Percentiles rank a stretch among this genome's conserved stretches.
These are phyloP conservation scores for Pyrrhura leucotis DNA, from an alignment of 2,797 vertebrate species.

Conservation along the genomic window DNA sequence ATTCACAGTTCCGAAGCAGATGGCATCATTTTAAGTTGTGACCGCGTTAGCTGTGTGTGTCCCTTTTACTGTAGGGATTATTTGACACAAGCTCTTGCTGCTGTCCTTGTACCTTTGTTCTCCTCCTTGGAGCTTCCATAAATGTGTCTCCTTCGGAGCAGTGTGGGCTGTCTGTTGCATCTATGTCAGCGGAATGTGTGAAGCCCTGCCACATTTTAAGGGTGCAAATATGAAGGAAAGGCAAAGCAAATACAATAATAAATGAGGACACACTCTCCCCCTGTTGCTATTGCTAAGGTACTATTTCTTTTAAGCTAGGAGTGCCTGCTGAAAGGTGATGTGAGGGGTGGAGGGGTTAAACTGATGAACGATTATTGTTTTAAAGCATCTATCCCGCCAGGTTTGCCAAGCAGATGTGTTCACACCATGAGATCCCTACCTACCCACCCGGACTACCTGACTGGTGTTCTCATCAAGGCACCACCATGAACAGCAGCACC, in stretches of 20 bases:
- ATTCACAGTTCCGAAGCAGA: background rate
- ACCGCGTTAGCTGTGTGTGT: accelerated
- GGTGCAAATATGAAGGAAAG: background rate
- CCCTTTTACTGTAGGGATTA: accelerated
- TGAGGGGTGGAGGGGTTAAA: background rate
- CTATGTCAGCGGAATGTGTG: background rate
- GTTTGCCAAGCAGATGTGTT: background rate
- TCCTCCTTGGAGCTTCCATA: background rate
- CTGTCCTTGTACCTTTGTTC: background rate
- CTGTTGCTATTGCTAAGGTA: background rate
- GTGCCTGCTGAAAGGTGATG: background rate
- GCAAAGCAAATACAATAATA: background rate
- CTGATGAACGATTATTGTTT: background rate
- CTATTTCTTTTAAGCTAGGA: background rate
- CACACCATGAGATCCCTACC: background rate
- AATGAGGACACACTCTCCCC: background rate
- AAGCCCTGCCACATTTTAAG: background rate
- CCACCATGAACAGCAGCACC: accelerated
- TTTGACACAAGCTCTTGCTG: background rate
- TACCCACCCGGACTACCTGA: background rate
- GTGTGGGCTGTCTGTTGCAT: background rate
- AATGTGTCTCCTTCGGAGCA: background rate
- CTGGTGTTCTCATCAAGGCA: background rate
- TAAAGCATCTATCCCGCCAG: background rate
- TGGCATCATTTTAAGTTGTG: background rate